Base-by-base conservation (phyloP, 2,113 vertebrate species). In the Pseudorectes ferrugineus region DNA sequence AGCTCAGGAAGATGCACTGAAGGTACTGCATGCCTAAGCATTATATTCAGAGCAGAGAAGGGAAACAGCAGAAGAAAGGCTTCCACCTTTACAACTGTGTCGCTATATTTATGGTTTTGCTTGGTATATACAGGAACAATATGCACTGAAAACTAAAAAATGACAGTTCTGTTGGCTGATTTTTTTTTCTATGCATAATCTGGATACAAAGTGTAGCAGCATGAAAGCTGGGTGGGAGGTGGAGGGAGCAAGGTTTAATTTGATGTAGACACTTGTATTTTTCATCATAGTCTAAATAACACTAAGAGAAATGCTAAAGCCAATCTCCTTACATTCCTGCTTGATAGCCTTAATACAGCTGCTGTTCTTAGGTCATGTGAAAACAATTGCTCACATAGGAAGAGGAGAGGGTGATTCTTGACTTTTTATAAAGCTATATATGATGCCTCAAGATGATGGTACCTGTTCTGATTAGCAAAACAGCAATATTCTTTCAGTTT, bases 1-100 rank as follows among this genome's bases (percentile, higher is more conserved):
- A 29, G 97, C 97, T 75, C 99, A 99, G 91, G 99, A 99, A 92
- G 99, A 99, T 91, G 98, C 97, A 19, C 98, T 99, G 73, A 98
- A 97, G 98, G 99, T 99, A 97, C 35, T 86, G 26, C 25, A 73
- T 78, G 38, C 17, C 7, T 68, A 78, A 88, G 17, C 14, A 23
- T 49, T 48, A 28, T 36, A 51, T 36, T 55, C 10, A 52, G 57
- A 88, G 63, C 21, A 51, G 54, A 85, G 40, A 22, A 35, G 12
- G 17, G 31, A 84, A 59, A 55, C 38, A 45, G 10, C 10, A 80
- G 40, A 84, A 66, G 12, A 19, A 84, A 78, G n/a, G 15, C 35
- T 19, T 24, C 11, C 10, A 43, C 9, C 6, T 33, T 55, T 67
- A 12, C 0, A 3, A 51, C 19, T 48, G 8, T 49, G 8, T 66